Evolutionary conservation across 2,113 vertebrate genomes (phyloP), one percentile per base, ranked within the genome.

Genomic region (Rhipidura dahli): DNA sequence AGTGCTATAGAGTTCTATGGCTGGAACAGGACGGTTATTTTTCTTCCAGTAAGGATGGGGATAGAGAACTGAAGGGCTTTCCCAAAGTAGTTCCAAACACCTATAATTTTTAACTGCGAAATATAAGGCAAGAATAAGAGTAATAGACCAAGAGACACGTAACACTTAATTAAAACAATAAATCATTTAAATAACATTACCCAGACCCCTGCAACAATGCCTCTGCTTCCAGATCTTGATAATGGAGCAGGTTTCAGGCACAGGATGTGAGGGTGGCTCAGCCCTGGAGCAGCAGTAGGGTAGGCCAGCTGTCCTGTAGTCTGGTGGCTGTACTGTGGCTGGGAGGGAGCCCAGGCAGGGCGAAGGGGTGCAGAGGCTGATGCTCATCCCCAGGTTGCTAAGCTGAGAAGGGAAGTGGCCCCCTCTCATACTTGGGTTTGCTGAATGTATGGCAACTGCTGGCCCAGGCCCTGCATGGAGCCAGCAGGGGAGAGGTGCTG

Each of bases 211-310:
- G 3, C 15, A 45, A 59, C 0, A 4, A n/a, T 21, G 49, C 22
- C 20, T 65, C 24, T 63, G 40, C 63, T 77, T 70, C 45, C 64
- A 45, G 40, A 9, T 37, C 31, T 56, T 61, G 50, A 31, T 63
- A 86, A n/a, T 0, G 1, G 50, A 50, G 59, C 28, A 13, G 45
- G 39, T 87, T 57, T 61, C 0, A 3, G 49, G 44, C 3, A 4
- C 1, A 1, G 53, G 13, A 3, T 51, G 30, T 0, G 1, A 45
- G 27, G 14, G 21, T 10, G 12, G 54, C 51, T 73, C 26, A 24
- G 42, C 37, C 47, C 51, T 39, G 23, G 64, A 10, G 40, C 1
- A 1, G 30, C 1, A 4, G 33, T 1, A 1, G 54, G 39, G 14
- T 22, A 26, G 27, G 13, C 6, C 35, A 18, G 45, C 3, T 0